Evolutionary conservation across 2,797 vertebrate genomes (phyloP).

Genomic region (Microctenopoma lineatum): DNA sequence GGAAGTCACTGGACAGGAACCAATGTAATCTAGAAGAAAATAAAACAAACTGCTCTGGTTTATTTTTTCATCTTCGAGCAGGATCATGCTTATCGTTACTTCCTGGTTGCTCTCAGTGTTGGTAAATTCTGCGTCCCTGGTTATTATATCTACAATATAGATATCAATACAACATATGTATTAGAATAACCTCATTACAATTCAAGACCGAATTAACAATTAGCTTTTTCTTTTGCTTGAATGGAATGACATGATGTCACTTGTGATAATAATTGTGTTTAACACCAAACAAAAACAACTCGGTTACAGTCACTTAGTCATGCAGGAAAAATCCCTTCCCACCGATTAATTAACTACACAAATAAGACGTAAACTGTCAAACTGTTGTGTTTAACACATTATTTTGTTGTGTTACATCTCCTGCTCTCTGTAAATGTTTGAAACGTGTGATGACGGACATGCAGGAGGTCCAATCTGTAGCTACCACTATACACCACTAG

Average conservation of each 20-base stretch:
- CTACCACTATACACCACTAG: constrained; percentile 23
- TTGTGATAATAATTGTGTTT: not conserved
- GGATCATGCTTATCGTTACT: not conserved
- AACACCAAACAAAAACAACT: not conserved
- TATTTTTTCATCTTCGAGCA: constrained; percentile 23
- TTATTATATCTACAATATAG: not conserved
- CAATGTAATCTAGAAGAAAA: constrained; percentile 43
- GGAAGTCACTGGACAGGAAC: constrained; percentile 51
- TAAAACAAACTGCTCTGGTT: constrained; percentile 38
- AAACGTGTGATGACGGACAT: not conserved
- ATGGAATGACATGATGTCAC: not conserved
- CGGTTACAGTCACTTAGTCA: too few species aligned
- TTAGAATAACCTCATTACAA: too few species aligned
- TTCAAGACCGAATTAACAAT: not conserved
- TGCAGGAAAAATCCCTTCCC: not conserved
- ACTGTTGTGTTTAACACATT: not conserved
- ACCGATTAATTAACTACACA: not conserved
- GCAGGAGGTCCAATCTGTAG: not conserved
- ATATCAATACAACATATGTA: not conserved
- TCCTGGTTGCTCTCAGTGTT: constrained; percentile 3
- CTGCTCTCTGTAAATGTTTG: not conserved
- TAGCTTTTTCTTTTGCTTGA: not conserved
- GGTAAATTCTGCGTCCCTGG: not conserved
- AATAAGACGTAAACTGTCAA: not conserved
- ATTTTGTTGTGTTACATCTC: too few species aligned